Conservation (phyloP, 2,113 vertebrate genomes). For the Merops nubicus region DNA sequence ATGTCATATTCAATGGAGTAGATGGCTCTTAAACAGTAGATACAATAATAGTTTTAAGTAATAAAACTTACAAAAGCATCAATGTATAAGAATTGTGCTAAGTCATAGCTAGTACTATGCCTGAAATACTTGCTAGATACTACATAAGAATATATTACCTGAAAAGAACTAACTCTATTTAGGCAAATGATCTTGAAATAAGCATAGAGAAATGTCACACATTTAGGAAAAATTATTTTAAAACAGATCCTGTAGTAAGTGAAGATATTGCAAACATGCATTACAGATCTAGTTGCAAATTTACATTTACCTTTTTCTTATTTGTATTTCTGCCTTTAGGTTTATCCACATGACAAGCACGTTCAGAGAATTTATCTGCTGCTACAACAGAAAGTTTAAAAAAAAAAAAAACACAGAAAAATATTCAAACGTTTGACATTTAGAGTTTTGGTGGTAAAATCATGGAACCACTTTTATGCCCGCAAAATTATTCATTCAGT, state of each 20-base stretch:
- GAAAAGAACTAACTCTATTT: not conserved
- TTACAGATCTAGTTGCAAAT: not conserved
- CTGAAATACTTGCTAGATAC: not conserved
- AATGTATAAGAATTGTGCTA: not conserved
- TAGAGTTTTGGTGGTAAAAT: not conserved
- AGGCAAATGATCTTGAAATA: not conserved
- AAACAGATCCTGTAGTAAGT: not conserved
- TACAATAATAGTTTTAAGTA: too few species aligned
- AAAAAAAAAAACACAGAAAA: not conserved
- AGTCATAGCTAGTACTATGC: not conserved
- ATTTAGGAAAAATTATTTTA: not conserved
- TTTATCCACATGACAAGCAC: not conserved
- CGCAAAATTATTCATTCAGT: not conserved
- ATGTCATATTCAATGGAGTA: too few species aligned
- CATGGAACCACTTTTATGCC: not conserved
- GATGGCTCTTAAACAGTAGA: too few species aligned
- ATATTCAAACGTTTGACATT: not conserved
- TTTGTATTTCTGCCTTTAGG: not conserved
- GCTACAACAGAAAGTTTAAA: not conserved
- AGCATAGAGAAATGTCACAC: not conserved
- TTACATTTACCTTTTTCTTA: slow-evolving; percentile 43
- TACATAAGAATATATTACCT: not conserved
- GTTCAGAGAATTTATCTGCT: not conserved
- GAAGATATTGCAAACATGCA: not conserved
- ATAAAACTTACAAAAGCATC: too few species aligned